Conservation (phyloP, 2,888 invertebrate species). For the Dorcus hopei region DNA sequence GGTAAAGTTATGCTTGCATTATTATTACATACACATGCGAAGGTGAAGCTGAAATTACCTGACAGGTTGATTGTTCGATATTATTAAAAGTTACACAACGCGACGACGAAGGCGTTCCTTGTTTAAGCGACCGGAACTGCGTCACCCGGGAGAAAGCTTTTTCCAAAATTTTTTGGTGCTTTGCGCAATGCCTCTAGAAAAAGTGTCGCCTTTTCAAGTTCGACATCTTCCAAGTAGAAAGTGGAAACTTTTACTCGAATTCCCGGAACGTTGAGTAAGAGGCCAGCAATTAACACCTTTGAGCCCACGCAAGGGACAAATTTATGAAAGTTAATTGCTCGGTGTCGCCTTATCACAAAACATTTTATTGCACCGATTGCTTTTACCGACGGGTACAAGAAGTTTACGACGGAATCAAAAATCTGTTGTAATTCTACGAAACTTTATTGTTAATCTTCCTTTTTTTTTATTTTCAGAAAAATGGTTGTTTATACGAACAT, state of each 20-base stretch:
- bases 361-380: background rate
- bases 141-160: no score
- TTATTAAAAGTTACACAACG: no score
- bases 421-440: no score
- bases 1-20: background rate
- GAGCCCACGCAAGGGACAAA: slow-evolving; percentile 9
- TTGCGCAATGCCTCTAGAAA: no score
- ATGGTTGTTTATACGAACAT: slow-evolving; percentile 72
- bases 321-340: background rate
- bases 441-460: no score
- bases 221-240: no score
- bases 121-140: no score
- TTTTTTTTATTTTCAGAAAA: slow-evolving; percentile 55
- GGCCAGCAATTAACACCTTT: slow-evolving; percentile 16
- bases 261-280: slow-evolving; percentile 10
- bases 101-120: no score
- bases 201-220: no score
- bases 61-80: background rate
- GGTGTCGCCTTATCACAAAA: background rate
- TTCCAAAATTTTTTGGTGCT: no score
- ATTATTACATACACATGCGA: background rate
- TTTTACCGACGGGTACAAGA: background rate
- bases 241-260: no score
- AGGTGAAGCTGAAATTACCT: background rate
- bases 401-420: no score